Conservation (phyloP, 2,113 vertebrate species). For the Hyperoodon ampullatus region DNA sequence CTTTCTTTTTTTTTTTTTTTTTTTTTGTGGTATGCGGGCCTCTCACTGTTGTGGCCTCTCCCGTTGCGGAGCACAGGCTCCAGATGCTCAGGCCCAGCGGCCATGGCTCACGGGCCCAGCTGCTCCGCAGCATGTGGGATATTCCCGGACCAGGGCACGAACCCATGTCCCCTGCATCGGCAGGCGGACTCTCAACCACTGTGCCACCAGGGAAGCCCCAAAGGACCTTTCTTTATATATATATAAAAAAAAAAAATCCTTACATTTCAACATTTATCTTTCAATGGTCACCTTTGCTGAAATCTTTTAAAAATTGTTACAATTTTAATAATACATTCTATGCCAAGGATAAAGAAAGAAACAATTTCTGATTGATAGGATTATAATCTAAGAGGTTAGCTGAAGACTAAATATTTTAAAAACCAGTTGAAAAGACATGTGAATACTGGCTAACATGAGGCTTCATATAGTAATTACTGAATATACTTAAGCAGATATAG, state of each 20-base stretch:
- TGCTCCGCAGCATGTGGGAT: no score
- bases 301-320: conserved; percentile 21
- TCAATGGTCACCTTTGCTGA: neutral
- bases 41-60: no score
- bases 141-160: no score
- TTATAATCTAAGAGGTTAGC: conserved; percentile 32
- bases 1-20: neutral
- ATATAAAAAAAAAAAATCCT: neutral
- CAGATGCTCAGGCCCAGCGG: no score
- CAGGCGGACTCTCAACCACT: no score
- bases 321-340: conserved; percentile 32
- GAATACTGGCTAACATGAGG: neutral
- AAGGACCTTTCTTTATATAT: no score
- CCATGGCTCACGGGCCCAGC: no score
- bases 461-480: neutral
- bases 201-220: no score
- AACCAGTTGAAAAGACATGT: conserved; percentile 52
- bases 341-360: conserved; percentile 33
- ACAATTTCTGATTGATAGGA: neutral
- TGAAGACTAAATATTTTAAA: conserved; percentile 61
- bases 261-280: conserved; percentile 27
- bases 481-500: neutral
- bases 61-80: no score
- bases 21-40: no score
- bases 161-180: no score